A percentile compares a stretch with the other conserved stretches of the same genome.
Evolutionary conservation across 1,140 invertebrate species (phyloP).

Genomic region (Zaprionus inermis): DNA sequence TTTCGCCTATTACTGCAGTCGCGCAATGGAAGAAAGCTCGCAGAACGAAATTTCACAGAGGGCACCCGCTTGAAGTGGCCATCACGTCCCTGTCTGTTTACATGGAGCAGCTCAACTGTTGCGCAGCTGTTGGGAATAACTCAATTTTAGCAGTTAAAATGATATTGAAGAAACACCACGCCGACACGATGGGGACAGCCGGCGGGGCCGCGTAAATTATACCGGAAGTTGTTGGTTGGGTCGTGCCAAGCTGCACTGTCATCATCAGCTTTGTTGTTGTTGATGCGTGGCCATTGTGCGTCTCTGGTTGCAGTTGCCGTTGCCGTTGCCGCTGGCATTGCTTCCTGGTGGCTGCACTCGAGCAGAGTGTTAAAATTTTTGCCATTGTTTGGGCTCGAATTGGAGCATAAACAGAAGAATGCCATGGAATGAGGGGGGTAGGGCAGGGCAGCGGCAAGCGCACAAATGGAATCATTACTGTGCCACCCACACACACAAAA

Average conservation of each 20-base stretch:
- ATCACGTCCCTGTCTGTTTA: neutral
- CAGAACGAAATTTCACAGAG: constrained; percentile 16
- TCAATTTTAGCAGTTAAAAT: constrained; percentile 55
- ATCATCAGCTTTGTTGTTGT: constrained; percentile 24
- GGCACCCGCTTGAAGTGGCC: neutral
- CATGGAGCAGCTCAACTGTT: constrained; percentile 49
- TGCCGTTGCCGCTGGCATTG: constrained; percentile 11
- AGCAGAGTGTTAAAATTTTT: constrained; percentile 56
- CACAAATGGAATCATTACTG: constrained; percentile 69
- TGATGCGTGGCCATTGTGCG: constrained; percentile 43
- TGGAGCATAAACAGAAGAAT: constrained; percentile 63
- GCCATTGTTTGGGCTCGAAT: constrained; percentile 64
- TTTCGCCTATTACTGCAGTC: neutral
- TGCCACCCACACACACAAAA: constrained; percentile 56
- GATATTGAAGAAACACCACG: constrained; percentile 8
- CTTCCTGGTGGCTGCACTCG: constrained; percentile 70
- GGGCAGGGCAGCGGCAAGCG: constrained; percentile 22
- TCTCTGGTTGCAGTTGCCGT: constrained; percentile 29
- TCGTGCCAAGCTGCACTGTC: constrained; percentile 46
- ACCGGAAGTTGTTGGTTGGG: constrained; percentile 68
- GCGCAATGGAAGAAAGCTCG: neutral
- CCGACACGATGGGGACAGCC: neutral
- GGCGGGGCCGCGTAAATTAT: constrained; percentile 37
- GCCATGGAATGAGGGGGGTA: neutral
- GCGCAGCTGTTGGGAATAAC: constrained; percentile 42